Conservation (phyloP, 2,888 invertebrate genomes). For the Megamerina dolium region DNA sequence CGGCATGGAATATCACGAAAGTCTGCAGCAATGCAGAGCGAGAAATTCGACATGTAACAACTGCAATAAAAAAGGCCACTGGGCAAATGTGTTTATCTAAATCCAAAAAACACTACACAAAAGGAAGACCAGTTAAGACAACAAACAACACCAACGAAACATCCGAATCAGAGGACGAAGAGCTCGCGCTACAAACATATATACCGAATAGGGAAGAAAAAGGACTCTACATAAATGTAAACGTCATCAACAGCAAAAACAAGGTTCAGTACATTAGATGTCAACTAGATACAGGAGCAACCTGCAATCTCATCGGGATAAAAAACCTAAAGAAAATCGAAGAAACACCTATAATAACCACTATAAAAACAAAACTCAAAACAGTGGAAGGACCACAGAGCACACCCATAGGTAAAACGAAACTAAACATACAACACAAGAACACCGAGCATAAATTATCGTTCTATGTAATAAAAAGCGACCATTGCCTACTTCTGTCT, state of each 20-base stretch:
- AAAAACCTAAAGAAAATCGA: not conserved
- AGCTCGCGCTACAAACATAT: too few species aligned
- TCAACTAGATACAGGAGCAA: constrained; percentile 5
- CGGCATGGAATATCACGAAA: not conserved
- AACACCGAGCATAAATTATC: constrained; percentile 1
- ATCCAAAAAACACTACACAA: not conserved
- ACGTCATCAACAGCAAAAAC: not conserved
- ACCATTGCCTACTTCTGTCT: too few species aligned
- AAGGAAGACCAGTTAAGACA: not conserved
- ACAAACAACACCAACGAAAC: not conserved
- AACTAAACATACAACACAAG: constrained; percentile 1
- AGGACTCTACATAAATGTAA: not conserved
- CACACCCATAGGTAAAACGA: constrained; percentile 2
- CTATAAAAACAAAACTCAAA: not conserved
- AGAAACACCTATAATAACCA: not conserved
- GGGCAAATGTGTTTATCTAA: not conserved
- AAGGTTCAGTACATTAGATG: not conserved
- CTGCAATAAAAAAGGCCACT: not conserved
- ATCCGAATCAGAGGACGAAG: too few species aligned
- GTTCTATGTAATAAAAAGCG: too few species aligned
- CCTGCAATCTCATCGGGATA: constrained; percentile 2
- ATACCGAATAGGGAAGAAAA: not conserved
- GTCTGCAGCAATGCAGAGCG: not conserved
- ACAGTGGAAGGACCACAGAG: constrained; percentile 2
- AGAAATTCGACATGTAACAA: not conserved